Evolutionary conservation across 2,888 invertebrate species (phyloP), one percentile per base, ranked within the genome.

Genomic region (Cacoxenus indagator): DNA sequence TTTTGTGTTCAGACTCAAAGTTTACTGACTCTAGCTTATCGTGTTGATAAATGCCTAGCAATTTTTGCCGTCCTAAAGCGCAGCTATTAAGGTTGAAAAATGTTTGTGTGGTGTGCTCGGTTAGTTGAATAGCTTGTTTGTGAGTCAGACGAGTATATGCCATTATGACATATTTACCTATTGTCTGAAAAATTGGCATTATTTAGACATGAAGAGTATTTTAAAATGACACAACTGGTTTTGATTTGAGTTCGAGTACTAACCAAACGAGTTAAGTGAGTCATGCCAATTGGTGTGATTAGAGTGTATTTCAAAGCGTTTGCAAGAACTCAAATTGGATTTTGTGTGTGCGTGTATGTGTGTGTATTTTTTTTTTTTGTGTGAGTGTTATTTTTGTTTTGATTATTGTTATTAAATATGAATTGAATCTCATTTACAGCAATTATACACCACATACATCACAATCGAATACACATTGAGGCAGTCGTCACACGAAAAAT

Each of bases 341-440:
- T 37, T 37, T n/a, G n/a, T n/a, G n/a, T n/a, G n/a, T n/a, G n/a
- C n/a, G n/a, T n/a, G n/a, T n/a, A n/a, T n/a, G n/a, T n/a, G n/a
- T 37, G 8, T 37, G 37, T 37, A 11, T 37, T 37, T 14, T 37
- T 14, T 37, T 14, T 37, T 14, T 14, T 48, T n/a, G 11, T 6
- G 19, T 2, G 8, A 6, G 11, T 46, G 1, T 46, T 2, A 19
- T 14, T 46, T n/a, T 46, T 46, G n/a, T 37, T 37, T 37, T 37
- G 14, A 17, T 48, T 48, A 14, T 48, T 48, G 48, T 48, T 48
- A 48, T 48, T 48, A 17, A 17, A 48, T 19, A 51, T 26, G 26
- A 51, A 24, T 59, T 17, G 45, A 43, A 14, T 62, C 45, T 22
- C 8, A 24, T 62, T 62, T 62, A 62, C 61, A 62, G 61, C 29